phyloP scores from a whole-genome alignment of 2,888 invertebrate species.

The Nephrotoma flavescens region DNA sequence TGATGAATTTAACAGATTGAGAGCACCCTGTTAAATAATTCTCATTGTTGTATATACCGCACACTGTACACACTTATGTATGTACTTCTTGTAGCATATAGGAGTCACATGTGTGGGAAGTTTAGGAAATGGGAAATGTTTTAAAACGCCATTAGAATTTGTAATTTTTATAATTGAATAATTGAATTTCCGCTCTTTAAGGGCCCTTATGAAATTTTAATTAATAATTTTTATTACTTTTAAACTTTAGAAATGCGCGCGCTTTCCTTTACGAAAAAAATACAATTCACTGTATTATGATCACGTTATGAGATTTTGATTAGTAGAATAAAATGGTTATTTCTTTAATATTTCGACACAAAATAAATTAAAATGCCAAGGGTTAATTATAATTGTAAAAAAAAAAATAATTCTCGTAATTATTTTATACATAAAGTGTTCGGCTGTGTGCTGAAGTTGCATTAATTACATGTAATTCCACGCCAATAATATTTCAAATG shows the following conservation, averaged over 20 bases:
- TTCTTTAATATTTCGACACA: neutral
- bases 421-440: neutral
- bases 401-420: neutral
- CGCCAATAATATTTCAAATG: neutral
- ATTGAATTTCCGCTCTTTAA: neutral
- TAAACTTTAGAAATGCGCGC: neutral
- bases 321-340: neutral
- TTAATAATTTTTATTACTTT: neutral
- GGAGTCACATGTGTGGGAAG: neutral
- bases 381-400: neutral
- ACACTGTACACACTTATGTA: neutral
- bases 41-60: neutral
- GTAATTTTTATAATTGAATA: neutral
- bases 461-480: neutral
- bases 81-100: neutral
- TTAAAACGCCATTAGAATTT: neutral
- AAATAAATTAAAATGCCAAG: neutral
- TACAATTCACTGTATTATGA: neutral
- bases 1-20: neutral
- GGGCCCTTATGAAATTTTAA: neutral
- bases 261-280: neutral
- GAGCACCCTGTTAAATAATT: neutral
- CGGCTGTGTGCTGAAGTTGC: neutral
- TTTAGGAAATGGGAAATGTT: neutral
- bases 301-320: neutral